Conservation (phyloP, 2,113 vertebrate species). For the Meles meles region DNA sequence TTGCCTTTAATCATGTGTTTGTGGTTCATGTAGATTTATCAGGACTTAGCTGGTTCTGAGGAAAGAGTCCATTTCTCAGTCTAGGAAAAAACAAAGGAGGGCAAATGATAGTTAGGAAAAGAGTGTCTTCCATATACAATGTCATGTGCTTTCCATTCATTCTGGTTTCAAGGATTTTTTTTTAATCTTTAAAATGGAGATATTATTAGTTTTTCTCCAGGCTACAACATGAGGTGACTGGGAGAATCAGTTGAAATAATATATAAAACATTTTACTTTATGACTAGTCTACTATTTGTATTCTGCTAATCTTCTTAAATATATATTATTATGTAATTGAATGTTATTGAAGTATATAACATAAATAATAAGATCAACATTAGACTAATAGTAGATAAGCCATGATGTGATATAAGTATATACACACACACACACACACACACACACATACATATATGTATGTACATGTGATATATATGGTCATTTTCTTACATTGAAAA, state of each 20-base stretch:
- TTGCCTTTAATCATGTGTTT: constrained; percentile 3
- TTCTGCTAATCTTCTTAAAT: not conserved
- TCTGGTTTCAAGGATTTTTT: not conserved
- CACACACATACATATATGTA: no score
- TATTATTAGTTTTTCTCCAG: not conserved
- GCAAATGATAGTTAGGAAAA: not conserved
- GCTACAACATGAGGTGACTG: not conserved
- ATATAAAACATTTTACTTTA: not conserved
- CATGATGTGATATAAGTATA: not conserved
- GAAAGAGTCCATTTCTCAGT: not conserved
- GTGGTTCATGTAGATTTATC: not conserved
- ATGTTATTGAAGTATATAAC: not conserved
- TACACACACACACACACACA: no score
- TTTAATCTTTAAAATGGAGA: not conserved
- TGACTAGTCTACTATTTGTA: not conserved
- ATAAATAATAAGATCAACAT: not conserved
- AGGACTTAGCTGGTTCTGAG: not conserved
- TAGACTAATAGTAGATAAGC: not conserved
- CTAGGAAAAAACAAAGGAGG: not conserved
- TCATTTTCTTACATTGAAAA: not conserved
- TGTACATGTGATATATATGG: no score
- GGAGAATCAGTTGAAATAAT: not conserved
- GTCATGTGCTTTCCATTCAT: not conserved
- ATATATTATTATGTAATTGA: not conserved
- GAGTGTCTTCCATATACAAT: not conserved